Evolutionary conservation across 37 sponge, comb jelly and placozoan species (phyloP).

Genomic region (Geodia barretti): DNA sequence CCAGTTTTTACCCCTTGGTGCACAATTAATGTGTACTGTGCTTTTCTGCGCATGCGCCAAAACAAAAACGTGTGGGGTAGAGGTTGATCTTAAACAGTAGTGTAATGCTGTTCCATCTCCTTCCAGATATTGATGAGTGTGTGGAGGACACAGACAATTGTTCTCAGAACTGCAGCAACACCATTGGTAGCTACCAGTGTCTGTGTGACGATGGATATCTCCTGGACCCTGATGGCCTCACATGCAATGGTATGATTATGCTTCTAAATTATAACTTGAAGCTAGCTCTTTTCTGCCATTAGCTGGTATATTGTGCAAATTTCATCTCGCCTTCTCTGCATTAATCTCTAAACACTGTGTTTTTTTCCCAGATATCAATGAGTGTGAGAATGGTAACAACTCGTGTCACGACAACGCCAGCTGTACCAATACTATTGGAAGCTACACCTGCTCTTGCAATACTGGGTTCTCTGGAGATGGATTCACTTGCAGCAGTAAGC

Average conservation of each 20-base stretch:
- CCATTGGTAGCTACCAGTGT: constrained; percentile 21
- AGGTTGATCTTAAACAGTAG: too few species aligned
- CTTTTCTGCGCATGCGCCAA: too few species aligned
- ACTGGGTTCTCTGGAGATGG: constrained; percentile 45
- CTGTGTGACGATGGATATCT: constrained; percentile 3
- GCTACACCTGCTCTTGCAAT: constrained; percentile 33
- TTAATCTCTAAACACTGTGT: background rate
- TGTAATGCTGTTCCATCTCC: background rate
- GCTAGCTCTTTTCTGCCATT: too few species aligned
- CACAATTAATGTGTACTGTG: too few species aligned
- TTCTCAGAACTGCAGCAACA: constrained; percentile 35
- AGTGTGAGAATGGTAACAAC: constrained; percentile 10
- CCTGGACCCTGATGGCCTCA: background rate
- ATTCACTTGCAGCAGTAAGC: constrained; percentile 9
- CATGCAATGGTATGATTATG: constrained; percentile 20
- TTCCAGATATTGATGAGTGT: constrained; percentile 55
- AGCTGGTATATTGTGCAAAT: too few species aligned
- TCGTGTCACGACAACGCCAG: constrained; percentile 33
- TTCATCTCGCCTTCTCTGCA: background rate
- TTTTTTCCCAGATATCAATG: constrained; percentile 35
- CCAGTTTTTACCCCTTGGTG: background rate
- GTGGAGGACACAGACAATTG: constrained; percentile 26
- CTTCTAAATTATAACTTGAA: too few species aligned
- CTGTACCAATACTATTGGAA: constrained; percentile 34
- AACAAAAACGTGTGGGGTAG: too few species aligned